Percentiles rank a stretch among this genome's conserved stretches.
These are phyloP conservation scores for Eupleurogrammus muticus DNA, from an alignment of 2,797 vertebrate species.

Conservation along the genomic window DNA sequence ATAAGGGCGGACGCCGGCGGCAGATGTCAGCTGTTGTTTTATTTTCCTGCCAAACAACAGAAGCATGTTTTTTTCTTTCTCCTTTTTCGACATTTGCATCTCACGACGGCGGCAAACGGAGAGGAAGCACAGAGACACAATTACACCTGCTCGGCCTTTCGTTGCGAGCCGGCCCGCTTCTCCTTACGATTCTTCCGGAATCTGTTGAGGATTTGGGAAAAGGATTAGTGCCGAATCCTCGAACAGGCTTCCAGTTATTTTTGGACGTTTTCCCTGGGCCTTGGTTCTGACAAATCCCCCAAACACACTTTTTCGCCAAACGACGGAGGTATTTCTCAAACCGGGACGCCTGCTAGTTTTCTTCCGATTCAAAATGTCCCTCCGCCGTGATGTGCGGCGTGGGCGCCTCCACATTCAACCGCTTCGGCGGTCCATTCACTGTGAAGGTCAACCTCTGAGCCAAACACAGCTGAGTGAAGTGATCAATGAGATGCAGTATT, in stretches of 20 bases:
- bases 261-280: constrained; percentile 35
- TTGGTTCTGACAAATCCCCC: constrained; percentile 11
- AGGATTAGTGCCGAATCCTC: constrained; percentile 57
- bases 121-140: constrained; percentile 57
- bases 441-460: constrained; percentile 37
- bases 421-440: constrained; percentile 20
- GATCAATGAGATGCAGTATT: constrained; percentile 37
- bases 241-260: constrained; percentile 53
- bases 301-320: constrained; percentile 20
- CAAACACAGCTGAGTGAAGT: constrained; percentile 29
- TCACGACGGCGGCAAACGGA: constrained; percentile 33
- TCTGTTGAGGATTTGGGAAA: constrained; percentile 65
- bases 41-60: constrained; percentile 37
- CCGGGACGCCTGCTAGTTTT: not conserved
- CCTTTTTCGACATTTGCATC: constrained; percentile 67
- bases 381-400: not conserved
- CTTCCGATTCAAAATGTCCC: not conserved
- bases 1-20: constrained; percentile 33
- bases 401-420: constrained; percentile 10
- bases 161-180: constrained; percentile 33
- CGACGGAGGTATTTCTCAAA: not conserved
- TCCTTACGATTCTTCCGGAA: constrained; percentile 41
- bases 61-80: constrained; percentile 52
- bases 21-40: constrained; percentile 52
- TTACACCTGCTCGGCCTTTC: constrained; percentile 72